Percentiles rank a stretch among this genome's conserved stretches.
These are phyloP conservation scores for Maconellicoccus hirsutus DNA, from an alignment of 1,140 invertebrate species.

Conservation along the genomic window DNA sequence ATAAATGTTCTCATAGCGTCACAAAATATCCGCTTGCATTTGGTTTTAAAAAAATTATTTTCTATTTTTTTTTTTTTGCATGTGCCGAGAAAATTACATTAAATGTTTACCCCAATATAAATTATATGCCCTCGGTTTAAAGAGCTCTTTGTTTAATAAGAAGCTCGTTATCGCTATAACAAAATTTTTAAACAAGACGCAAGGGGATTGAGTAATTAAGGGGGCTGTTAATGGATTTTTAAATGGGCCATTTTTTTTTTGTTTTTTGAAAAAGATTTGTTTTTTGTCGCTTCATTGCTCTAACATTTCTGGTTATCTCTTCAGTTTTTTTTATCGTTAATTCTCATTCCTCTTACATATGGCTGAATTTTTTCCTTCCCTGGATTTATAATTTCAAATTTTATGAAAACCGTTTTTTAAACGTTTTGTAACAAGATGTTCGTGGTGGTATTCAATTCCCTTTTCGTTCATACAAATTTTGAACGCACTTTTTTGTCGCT, in stretches of 20 bases:
- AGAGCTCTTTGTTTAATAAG: conserved; percentile 20
- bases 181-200: conserved; percentile 12
- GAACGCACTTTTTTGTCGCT: background rate
- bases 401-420: background rate
- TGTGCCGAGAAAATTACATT: background rate
- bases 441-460: background rate
- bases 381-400: conserved; percentile 16
- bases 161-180: conserved; percentile 16
- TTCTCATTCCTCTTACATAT: background rate
- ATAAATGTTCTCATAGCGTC: background rate
- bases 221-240: conserved; percentile 22
- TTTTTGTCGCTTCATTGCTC: conserved; percentile 18
- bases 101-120: background rate
- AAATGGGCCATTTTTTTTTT: conserved; percentile 8
- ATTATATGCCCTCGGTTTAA: background rate
- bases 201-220: conserved; percentile 15
- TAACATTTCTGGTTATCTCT: conserved; percentile 2
- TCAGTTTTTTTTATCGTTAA: conserved; percentile 13
- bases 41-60: background rate
- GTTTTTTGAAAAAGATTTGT: background rate
- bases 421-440: conserved; percentile 7
- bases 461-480: no score
- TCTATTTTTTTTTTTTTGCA: background rate
- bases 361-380: background rate
- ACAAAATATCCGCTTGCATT: background rate